Evolutionary conservation across 1,140 invertebrate species (phyloP), one percentile per base, ranked within the genome.

Genomic region (Venturia canescens): DNA sequence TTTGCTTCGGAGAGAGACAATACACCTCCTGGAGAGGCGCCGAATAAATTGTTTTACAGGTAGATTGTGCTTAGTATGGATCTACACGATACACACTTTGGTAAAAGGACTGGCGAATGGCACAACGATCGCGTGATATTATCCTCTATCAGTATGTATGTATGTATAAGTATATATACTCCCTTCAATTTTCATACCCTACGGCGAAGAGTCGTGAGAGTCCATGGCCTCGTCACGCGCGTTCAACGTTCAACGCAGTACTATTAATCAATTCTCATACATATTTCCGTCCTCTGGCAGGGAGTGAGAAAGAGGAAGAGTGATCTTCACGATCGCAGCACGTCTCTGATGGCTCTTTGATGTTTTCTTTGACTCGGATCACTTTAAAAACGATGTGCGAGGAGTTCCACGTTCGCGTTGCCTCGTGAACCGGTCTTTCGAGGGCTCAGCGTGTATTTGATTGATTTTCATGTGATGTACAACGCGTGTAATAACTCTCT

Each of bases 21-120:
- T 89, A 80, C 83, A 80, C 86, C 80, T 82, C 85, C 80, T 80
- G 85, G 69, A 84, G 85, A 81, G 88, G 79, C 86, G 71, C 84
- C 81, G 81, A 86, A 89, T 86, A 89, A 90, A 90, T 90, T 88
- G 87, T 89, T 89, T 88, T 83, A 84, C 63, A 76, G 72, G 50
- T 29, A 29, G 72, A 23, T 63, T 63, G 26, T 76, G 26, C 23
- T 44, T 66, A 34, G 50, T 34, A 26, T 53, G 72, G 60, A 34
- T 9, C 38, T 48, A 27, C 18, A 60, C 53, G 26, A 60, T 60
- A 34, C 21, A 60, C 27, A 84, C 83, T 80, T 26, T 63, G 26
- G 72, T 82, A 74, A 74, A 53, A 48, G 21, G 26, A 53, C 48
- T 44, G 21, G 18, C 27, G 72, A 60, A 23, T n/a, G 21, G 0